Evolutionary conservation across 2,797 vertebrate genomes (phyloP), one percentile per base, ranked within the genome.

Genomic region (Cossypha niveicapilla): DNA sequence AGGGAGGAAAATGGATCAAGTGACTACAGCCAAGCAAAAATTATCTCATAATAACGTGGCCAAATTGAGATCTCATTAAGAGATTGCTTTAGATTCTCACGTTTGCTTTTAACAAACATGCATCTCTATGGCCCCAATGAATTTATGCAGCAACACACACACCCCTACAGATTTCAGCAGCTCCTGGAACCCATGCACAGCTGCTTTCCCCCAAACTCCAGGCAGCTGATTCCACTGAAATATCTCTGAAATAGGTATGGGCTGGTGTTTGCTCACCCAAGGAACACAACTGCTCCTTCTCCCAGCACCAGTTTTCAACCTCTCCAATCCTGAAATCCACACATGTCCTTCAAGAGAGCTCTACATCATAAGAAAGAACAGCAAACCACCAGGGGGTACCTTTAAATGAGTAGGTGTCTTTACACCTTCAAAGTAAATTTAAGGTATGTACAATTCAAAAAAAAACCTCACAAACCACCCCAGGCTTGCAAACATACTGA

Each of bases 161-260:
- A 16, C 3, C 7, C 5, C n/a, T 18, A 5, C 3, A 8, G 78
- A 12, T 63, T 54, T n/a, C 77, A 91, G 70, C 66, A 72, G 0
- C 37, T 47, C 39, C 9, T 45, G n/a, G 25, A 9, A 70, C 21
- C 5, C 47, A n/a, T 2, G 27, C 42, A 21, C 34, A 50, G 41
- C 37, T 3, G n/a, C n/a, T 13, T 21, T 9, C 3, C 45, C 48
- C 53, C 37, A 39, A 3, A 28, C 22, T 54, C 66, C 42, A 27
- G 37, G 75, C 32, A 58, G 65, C 30, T 35, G 25, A 54, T 35
- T 37, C 41, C 53, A 39, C 25, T 18, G 28, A 18, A 41, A 16
- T 1, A 16, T 2, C 18, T 13, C 51, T 13, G 30, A 35, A 35
- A 35, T 39, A 39, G 1, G 7, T 8, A 9, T 1, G 10, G 45